Evolutionary conservation across 2,797 vertebrate species (phyloP).

Genomic region (Betta splendens): DNA sequence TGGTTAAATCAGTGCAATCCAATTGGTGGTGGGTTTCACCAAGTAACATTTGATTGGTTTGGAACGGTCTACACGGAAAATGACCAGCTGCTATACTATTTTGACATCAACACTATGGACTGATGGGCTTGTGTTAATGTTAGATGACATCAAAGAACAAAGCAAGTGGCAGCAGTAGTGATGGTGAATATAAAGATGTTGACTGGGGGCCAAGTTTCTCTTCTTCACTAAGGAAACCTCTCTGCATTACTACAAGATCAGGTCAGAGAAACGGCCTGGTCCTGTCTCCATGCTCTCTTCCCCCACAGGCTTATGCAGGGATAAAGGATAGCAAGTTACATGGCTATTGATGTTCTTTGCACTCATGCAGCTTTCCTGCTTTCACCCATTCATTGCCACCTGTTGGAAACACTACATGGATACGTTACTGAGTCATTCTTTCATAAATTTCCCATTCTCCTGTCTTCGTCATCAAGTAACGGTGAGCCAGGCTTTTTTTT

Average conservation of each 20-base stretch:
- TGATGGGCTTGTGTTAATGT: conserved; percentile 36
- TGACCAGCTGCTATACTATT: conserved; percentile 40
- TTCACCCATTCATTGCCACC: conserved; percentile 30
- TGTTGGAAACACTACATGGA: conserved; percentile 44
- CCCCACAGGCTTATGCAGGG: conserved; percentile 41
- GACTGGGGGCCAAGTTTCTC: conserved; percentile 58
- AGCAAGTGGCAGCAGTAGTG: conserved; percentile 36
- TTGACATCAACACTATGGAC: conserved; percentile 45
- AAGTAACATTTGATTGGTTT: conserved; percentile 48
- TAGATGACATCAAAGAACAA: conserved; percentile 43
- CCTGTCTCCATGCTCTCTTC: conserved; percentile 19
- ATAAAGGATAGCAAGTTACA: conserved; percentile 35
- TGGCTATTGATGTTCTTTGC: conserved; percentile 39
- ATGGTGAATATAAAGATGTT: conserved; percentile 67
- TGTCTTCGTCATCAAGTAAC: conserved; percentile 20
- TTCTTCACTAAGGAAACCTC: conserved; percentile 38
- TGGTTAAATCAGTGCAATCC: conserved; percentile 70
- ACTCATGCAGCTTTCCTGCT: conserved; percentile 30
- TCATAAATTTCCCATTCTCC: conserved; percentile 11
- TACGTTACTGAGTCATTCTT: conserved; percentile 31
- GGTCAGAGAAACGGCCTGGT: conserved; percentile 36
- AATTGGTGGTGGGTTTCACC: conserved; percentile 75
- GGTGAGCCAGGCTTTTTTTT: conserved; percentile 21
- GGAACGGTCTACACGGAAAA: conserved; percentile 48
- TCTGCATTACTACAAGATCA: conserved; percentile 35